Percentiles rank a stretch among this genome's conserved stretches.
Conservation (phyloP, 1,140 invertebrate species). For the Caenorhabditis remanei region DNA sequence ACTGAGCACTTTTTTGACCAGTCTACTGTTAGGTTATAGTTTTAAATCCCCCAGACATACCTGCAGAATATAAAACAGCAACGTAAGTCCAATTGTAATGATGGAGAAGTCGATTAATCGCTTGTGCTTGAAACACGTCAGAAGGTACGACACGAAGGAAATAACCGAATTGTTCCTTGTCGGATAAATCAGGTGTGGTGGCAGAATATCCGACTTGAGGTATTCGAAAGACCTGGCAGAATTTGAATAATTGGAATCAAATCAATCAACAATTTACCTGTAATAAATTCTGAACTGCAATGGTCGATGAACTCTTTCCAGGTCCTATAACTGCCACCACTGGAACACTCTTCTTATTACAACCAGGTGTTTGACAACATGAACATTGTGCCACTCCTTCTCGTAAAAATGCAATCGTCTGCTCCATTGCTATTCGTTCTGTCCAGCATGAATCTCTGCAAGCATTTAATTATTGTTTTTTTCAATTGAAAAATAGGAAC, state of each 20-base stretch:
- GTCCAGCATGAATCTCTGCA: constrained; percentile 86
- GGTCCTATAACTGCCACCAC: constrained; percentile 74
- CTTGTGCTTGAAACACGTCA: constrained; percentile 86
- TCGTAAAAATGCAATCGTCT: constrained; percentile 76
- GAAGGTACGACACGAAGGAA: constrained; percentile 88
- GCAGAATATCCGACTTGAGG: constrained; percentile 85
- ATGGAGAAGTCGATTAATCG: constrained; percentile 84
- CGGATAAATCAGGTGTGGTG: constrained; percentile 85
- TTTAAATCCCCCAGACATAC: constrained; percentile 78
- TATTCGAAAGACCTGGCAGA: constrained; percentile 74
- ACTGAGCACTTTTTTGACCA: no score
- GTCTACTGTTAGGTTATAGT: not conserved
- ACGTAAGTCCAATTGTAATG: constrained; percentile 88
- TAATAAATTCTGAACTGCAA: constrained; percentile 85
- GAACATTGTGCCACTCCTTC: constrained; percentile 76
- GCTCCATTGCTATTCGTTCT: constrained; percentile 85
- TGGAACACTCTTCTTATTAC: constrained; percentile 72
- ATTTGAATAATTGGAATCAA: not conserved
- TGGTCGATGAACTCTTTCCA: constrained; percentile 76
- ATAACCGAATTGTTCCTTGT: constrained; percentile 85
- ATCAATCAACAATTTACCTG: constrained; percentile 80
- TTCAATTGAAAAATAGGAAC: not conserved
- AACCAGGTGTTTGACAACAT: constrained; percentile 77
- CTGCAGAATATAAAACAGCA: constrained; percentile 86
- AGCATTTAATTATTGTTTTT: not conserved